Percentiles rank a stretch among this genome's conserved stretches.
Conservation (phyloP, 2,888 invertebrate genomes). For the Dromius quadrimaculatus region DNA sequence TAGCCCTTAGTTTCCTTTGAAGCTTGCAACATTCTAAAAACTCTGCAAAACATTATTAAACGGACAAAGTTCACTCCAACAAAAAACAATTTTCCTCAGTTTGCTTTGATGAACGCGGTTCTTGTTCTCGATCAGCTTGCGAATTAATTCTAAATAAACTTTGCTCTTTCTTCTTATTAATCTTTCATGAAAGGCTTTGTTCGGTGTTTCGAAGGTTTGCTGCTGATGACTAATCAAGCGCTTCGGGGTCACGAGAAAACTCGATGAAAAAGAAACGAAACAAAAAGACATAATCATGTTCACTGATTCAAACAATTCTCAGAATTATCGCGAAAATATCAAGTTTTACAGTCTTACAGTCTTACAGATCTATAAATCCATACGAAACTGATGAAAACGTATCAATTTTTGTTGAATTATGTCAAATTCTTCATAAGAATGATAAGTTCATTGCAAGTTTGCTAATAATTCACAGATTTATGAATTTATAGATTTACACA, state of each 20-base stretch:
- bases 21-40: constrained; percentile 12
- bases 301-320: no score
- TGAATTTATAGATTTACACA: no score
- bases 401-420: no score
- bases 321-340: no score
- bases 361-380: no score
- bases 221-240: constrained; percentile 46
- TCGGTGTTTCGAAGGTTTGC: neutral
- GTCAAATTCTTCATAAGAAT: no score
- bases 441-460: no score
- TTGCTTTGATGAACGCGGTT: constrained; percentile 37
- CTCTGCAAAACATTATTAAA: constrained; percentile 40
- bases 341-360: no score
- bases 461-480: no score
- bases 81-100: constrained; percentile 39
- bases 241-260: constrained; percentile 7
- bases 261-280: no score
- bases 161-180: constrained; percentile 48
- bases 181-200: constrained; percentile 47
- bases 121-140: constrained; percentile 35
- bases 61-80: constrained; percentile 25
- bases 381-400: no score
- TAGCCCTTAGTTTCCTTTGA: constrained; percentile 43
- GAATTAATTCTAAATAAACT: constrained; percentile 50
- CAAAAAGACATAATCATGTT: no score